Percentiles rank a stretch among this genome's conserved stretches.
These are phyloP conservation scores for Gambusia holbrooki DNA, from an alignment of 2,113 vertebrate species.

Conservation along the genomic window DNA sequence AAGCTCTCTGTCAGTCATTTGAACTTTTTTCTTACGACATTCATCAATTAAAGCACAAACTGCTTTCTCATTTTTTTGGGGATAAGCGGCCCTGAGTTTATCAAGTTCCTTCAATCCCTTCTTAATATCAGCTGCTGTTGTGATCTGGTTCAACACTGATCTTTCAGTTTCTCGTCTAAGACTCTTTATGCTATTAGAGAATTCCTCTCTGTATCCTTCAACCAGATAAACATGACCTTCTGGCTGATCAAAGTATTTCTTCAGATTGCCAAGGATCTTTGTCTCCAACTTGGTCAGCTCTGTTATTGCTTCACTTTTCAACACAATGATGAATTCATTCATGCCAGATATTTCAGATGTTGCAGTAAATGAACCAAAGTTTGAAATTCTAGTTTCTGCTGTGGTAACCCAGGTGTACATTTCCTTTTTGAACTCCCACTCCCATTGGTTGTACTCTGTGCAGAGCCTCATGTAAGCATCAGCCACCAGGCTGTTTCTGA, in stretches of 20 bases:
- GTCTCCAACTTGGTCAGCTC: no score
- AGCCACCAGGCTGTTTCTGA: no score
- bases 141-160: conserved; percentile 19
- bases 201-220: conserved; percentile 61
- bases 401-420: conserved; percentile 20
- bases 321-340: not conserved
- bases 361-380: conserved; percentile 48
- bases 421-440: conserved; percentile 4
- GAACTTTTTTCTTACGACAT: conserved; percentile 9
- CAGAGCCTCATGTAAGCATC: no score
- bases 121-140: conserved; percentile 28
- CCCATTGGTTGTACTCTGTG: no score
- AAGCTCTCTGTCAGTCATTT: conserved; percentile 23
- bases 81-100: conserved; percentile 48
- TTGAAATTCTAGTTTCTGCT: conserved; percentile 64
- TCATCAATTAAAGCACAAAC: conserved; percentile 35
- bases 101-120: conserved; percentile 38
- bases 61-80: conserved; percentile 25
- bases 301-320: conserved; percentile 15
- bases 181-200: conserved; percentile 47
- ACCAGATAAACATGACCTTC: conserved; percentile 58
- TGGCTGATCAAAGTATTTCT: no score
- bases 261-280: no score
- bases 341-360: conserved; percentile 27
- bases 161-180: conserved; percentile 36